Evolutionary conservation across 2,888 invertebrate genomes (phyloP).

Genomic region (Phlogophora meticulosa): DNA sequence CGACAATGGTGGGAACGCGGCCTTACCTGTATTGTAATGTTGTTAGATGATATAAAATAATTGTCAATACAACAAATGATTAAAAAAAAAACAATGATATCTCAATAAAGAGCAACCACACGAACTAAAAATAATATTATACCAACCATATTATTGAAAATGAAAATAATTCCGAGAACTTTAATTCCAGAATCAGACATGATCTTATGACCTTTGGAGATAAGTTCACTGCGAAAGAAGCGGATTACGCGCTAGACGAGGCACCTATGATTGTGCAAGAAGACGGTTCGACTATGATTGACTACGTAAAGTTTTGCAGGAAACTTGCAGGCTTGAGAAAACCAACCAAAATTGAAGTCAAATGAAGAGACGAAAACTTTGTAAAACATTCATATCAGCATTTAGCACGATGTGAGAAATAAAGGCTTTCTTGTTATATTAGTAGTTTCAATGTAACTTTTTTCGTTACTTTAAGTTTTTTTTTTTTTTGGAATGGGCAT

Average conservation of each 20-base stretch:
- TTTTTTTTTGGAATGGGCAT: too few species aligned
- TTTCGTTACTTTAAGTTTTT: too few species aligned
- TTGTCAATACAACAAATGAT: background rate
- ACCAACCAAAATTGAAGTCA: slow-evolving; percentile 72
- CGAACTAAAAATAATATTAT: background rate
- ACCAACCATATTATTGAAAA: background rate
- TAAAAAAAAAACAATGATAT: background rate
- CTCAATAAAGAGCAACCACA: background rate
- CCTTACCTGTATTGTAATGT: background rate
- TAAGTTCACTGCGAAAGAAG: slow-evolving; percentile 92
- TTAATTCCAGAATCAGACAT: slow-evolving; percentile 90
- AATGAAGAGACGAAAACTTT: slow-evolving; percentile 2
- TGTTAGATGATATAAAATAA: background rate
- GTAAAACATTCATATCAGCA: slow-evolving; percentile 1
- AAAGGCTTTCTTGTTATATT: slow-evolving; percentile 30
- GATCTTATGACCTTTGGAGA: slow-evolving; percentile 93
- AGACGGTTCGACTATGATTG: slow-evolving; percentile 91
- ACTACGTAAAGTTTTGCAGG: slow-evolving; percentile 92
- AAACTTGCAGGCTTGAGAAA: slow-evolving; percentile 92
- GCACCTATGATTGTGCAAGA: slow-evolving; percentile 90
- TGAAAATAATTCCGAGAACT: background rate
- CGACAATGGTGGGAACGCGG: too few species aligned
- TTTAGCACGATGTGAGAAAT: slow-evolving; percentile 34
- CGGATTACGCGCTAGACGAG: slow-evolving; percentile 92
- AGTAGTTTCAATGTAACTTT: background rate